A percentile compares a stretch with the other conserved stretches of the same genome.
phyloP scores from a whole-genome alignment of 2,888 invertebrate species.

The Parnassius mnemosyne region DNA sequence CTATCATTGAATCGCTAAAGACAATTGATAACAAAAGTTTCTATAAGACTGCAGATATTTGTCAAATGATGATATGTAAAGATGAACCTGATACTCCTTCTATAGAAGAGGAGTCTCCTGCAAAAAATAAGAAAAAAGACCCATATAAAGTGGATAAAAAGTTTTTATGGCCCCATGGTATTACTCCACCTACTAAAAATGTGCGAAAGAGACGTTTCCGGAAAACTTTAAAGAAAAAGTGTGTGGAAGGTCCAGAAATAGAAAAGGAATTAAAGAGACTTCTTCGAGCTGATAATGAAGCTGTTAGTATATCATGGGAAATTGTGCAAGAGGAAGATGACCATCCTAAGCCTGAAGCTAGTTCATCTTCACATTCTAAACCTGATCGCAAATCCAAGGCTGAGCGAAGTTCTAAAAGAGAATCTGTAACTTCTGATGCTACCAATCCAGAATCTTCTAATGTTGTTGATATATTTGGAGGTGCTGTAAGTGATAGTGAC shows the following conservation, averaged over 20 bases:
- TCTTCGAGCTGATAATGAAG: conserved; percentile 95
- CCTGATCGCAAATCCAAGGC: conserved; percentile 60
- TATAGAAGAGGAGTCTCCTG: too few relatives aligned
- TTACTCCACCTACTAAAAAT: conserved; percentile 98
- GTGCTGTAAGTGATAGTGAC: conserved; percentile 94
- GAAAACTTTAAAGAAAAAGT: too few relatives aligned
- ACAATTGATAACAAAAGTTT: conserved; percentile 98
- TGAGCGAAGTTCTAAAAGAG: conserved; percentile 38
- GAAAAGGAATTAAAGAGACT: conserved; percentile 98
- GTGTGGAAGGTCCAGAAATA: conserved; percentile 97
- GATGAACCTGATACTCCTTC: conserved; percentile 92
- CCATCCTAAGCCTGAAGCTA: conserved; percentile 54
- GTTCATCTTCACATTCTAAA: conserved; percentile 41
- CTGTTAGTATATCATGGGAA: conserved; percentile 93
- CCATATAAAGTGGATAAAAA: conserved; percentile 92
- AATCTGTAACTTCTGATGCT: conserved; percentile 32
- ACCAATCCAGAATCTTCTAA: conserved; percentile 56
- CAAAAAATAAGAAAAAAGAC: conserved; percentile 92
- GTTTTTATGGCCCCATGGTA: conserved; percentile 96
- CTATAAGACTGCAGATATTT: conserved; percentile 98
- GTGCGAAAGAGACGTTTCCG: conserved; percentile 93
- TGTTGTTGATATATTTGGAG: conserved; percentile 92
- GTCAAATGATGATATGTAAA: conserved; percentile 94
- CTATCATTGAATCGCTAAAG: conserved; percentile 95
- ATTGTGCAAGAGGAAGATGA: conserved; percentile 94